Conservation (phyloP, 2,888 invertebrate genomes). For the Encarsia formosa region DNA sequence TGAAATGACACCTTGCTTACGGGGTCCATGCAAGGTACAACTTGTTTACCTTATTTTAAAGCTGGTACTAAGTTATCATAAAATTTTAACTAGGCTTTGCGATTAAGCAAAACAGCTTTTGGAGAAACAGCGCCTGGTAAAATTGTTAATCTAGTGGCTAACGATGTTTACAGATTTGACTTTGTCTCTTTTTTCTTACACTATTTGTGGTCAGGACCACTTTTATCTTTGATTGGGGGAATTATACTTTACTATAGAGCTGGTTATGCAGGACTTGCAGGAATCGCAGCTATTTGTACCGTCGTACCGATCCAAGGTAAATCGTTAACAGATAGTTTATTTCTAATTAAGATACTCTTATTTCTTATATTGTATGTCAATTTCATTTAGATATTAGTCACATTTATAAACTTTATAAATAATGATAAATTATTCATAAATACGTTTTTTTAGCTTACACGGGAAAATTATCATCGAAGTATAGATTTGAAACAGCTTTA, state of each 20-base stretch:
- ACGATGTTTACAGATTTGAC: slow-evolving; percentile 92
- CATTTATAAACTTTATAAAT: no score
- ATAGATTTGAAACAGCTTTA: slow-evolving; percentile 56
- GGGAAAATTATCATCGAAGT: slow-evolving; percentile 47
- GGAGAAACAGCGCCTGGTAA: slow-evolving; percentile 69
- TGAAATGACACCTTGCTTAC: no score
- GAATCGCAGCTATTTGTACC: slow-evolving; percentile 75
- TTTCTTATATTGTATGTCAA: no score
- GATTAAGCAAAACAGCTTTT: slow-evolving; percentile 55
- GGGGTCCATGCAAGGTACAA: no score
- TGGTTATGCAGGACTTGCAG: slow-evolving; percentile 73
- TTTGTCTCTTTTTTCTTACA: slow-evolving; percentile 85
- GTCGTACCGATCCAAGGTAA: slow-evolving; percentile 82
- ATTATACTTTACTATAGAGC: slow-evolving; percentile 74
- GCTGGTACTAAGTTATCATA: no score
- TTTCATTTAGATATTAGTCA: no score
- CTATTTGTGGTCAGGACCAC: slow-evolving; percentile 87
- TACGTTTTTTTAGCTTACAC: slow-evolving; percentile 39
- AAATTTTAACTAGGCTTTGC: no score
- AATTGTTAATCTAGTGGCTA: slow-evolving; percentile 60
- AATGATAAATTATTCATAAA: no score
- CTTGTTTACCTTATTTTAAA: no score
- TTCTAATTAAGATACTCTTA: no score
- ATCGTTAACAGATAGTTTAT: no score
- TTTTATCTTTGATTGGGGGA: slow-evolving; percentile 65